A percentile compares a stretch with the other conserved stretches of the same genome.
These are phyloP conservation scores for Microctenopoma stevenorrisi DNA, from an alignment of 2,797 vertebrate species.

Conservation along the genomic window DNA sequence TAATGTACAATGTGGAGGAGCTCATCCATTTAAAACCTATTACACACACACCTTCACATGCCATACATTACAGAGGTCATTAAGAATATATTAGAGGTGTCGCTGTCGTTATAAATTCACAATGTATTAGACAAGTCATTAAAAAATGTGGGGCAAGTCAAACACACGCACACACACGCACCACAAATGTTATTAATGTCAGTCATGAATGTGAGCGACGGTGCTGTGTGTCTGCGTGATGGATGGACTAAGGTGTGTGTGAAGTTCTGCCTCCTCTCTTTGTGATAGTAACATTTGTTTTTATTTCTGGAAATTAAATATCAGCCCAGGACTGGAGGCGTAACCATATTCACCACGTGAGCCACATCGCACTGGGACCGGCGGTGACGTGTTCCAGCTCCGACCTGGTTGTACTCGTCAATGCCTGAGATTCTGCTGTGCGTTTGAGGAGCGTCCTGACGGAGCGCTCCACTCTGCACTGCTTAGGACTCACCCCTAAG, in stretches of 20 bases:
- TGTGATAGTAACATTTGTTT: too few species aligned
- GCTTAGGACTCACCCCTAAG: too few species aligned
- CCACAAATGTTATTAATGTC: constrained; percentile 50
- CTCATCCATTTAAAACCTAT: constrained; percentile 54
- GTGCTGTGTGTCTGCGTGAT: constrained; percentile 10
- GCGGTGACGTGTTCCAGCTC: too few species aligned
- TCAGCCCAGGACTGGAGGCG: too few species aligned
- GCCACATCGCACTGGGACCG: too few species aligned
- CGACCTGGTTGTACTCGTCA: too few species aligned
- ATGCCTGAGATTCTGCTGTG: too few species aligned
- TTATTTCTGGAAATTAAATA: too few species aligned
- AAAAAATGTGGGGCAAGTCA: constrained; percentile 53
- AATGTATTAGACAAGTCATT: constrained; percentile 56
- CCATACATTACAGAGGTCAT: constrained; percentile 43
- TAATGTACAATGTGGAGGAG: constrained; percentile 4
- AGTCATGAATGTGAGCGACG: constrained; percentile 31
- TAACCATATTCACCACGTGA: too few species aligned
- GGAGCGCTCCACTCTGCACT: too few species aligned
- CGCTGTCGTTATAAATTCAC: constrained; percentile 54
- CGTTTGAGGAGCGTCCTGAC: too few species aligned
- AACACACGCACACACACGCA: constrained; percentile 25
- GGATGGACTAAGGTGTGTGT: constrained; percentile 40
- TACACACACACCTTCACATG: constrained; percentile 14
- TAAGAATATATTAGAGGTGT: constrained; percentile 56
- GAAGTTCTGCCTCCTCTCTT: not conserved